Conservation (phyloP, 2,888 invertebrate genomes). For the Bombylius major region DNA sequence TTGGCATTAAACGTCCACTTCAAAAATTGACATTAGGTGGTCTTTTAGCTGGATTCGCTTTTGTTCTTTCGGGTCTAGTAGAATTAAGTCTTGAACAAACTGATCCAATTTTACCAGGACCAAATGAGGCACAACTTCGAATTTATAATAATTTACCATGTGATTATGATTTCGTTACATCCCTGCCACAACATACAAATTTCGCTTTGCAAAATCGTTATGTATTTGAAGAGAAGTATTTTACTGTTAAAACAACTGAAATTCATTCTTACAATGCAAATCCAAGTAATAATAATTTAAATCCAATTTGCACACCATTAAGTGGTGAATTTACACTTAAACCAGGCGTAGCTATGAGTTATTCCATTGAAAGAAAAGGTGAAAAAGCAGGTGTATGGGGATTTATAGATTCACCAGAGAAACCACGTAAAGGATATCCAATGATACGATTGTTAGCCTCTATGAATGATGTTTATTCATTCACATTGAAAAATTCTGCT, state of each 20-base stretch:
- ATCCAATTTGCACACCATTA: conserved; percentile 18
- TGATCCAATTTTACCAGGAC: conserved; percentile 44
- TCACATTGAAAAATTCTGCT: conserved; percentile 7
- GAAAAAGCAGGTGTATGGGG: conserved; percentile 17
- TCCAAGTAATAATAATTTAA: background rate
- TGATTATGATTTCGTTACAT: conserved; percentile 35
- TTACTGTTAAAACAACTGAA: conserved; percentile 36
- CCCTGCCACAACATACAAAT: conserved; percentile 11
- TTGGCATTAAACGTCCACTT: conserved; percentile 28
- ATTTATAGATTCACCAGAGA: conserved; percentile 26
- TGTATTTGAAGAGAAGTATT: conserved; percentile 37
- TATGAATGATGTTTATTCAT: conserved; percentile 16
- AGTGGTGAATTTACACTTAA: conserved; percentile 17
- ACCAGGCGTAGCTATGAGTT: conserved; percentile 27
- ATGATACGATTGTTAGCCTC: conserved; percentile 29
- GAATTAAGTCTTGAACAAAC: conserved; percentile 59
- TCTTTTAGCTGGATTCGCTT: conserved; percentile 67
- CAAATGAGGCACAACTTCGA: conserved; percentile 50
- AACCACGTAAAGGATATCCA: conserved; percentile 28
- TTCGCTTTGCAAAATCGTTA: conserved; percentile 27
- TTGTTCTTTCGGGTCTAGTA: conserved; percentile 70
- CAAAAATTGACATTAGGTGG: conserved; percentile 58
- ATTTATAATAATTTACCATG: conserved; percentile 57
- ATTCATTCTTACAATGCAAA: conserved; percentile 22
- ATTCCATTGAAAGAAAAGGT: conserved; percentile 17